phyloP scores from a whole-genome alignment of 92 coral and sea anemone genomes.

The Virgularia gustaviana region DNA sequence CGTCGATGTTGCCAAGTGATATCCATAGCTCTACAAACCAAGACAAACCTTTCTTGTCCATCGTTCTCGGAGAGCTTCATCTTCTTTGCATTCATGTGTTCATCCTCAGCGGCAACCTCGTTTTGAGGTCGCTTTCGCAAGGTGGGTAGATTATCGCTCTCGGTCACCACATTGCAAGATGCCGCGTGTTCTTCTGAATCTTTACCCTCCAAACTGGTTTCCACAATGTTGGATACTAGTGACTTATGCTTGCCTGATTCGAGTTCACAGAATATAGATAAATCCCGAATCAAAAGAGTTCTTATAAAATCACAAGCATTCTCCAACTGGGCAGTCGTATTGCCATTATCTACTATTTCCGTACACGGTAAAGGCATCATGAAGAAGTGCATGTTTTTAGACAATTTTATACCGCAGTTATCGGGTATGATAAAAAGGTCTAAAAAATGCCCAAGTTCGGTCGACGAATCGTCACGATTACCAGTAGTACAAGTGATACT shows the following conservation, averaged over 20 bases:
- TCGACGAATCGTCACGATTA: neutral
- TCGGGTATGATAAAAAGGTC: slow-evolving; percentile 22
- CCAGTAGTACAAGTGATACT: neutral
- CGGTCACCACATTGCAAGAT: too few relatives aligned
- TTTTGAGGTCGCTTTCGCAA: slow-evolving; percentile 27
- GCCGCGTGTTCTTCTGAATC: too few relatives aligned
- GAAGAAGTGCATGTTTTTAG: too few relatives aligned
- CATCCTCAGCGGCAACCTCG: neutral
- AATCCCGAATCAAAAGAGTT: neutral
- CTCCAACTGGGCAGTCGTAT: neutral
- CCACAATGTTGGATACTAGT: too few relatives aligned
- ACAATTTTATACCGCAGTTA: too few relatives aligned
- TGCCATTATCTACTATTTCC: too few relatives aligned
- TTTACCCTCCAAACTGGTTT: too few relatives aligned
- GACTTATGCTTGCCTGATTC: neutral
- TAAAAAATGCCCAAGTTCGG: neutral
- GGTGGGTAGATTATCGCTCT: neutral
- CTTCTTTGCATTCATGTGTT: neutral
- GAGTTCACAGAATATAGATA: slow-evolving; percentile 9
- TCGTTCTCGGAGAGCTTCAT: slow-evolving; percentile 1
- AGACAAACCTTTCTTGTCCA: slow-evolving; percentile 2
- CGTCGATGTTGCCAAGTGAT: slow-evolving; percentile 41
- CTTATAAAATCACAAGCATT: slow-evolving; percentile 5
- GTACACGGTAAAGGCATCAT: slow-evolving; percentile 18
- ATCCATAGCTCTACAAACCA: slow-evolving; percentile 8